phyloP scores from a whole-genome alignment of 2,797 vertebrate genomes.

The Arrhamphus sclerolepis region DNA sequence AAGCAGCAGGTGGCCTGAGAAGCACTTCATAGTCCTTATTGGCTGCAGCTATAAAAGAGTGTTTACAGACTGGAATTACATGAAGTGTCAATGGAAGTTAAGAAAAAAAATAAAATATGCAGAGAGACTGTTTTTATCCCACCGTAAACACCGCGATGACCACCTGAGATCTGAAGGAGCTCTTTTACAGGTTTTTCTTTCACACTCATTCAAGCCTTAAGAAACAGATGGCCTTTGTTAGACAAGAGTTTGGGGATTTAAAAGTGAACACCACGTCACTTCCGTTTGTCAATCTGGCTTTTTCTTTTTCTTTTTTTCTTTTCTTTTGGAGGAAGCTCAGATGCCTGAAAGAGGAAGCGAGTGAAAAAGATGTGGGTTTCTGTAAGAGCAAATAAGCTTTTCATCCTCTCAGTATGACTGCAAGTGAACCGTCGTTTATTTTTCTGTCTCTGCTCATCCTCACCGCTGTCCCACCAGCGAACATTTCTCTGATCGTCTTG shows the following conservation, averaged over 20 bases:
- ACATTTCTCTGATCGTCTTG: constrained; percentile 5
- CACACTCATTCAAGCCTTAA: too few species aligned
- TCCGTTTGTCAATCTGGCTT: constrained; percentile 30
- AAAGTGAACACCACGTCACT: constrained; percentile 21
- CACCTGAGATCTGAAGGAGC: too few species aligned
- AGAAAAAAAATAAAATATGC: too few species aligned
- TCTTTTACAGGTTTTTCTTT: too few species aligned
- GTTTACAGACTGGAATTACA: constrained; percentile 12
- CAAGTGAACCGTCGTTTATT: constrained; percentile 30
- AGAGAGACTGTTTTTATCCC: too few species aligned
- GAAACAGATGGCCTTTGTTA: constrained; percentile 12
- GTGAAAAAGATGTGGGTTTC: constrained; percentile 48
- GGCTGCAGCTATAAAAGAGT: constrained; percentile 20
- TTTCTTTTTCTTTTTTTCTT: constrained; percentile 3
- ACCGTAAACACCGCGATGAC: too few species aligned
- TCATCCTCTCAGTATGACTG: constrained; percentile 32
- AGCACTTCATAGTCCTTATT: constrained; percentile 39
- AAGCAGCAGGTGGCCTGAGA: constrained; percentile 65
- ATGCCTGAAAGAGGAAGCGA: constrained; percentile 73
- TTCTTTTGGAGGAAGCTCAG: constrained; percentile 64
- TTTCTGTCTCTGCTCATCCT: neutral
- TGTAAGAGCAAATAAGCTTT: constrained; percentile 20
- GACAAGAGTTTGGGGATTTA: constrained; percentile 20
- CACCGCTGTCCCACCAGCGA: neutral
- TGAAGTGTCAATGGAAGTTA: too few species aligned